A percentile compares a stretch with the other conserved stretches of the same genome.
phyloP scores from a whole-genome alignment of 30 jellyfish, hydroid and myxozoan genomes.

The Hydractinia echinata region DNA sequence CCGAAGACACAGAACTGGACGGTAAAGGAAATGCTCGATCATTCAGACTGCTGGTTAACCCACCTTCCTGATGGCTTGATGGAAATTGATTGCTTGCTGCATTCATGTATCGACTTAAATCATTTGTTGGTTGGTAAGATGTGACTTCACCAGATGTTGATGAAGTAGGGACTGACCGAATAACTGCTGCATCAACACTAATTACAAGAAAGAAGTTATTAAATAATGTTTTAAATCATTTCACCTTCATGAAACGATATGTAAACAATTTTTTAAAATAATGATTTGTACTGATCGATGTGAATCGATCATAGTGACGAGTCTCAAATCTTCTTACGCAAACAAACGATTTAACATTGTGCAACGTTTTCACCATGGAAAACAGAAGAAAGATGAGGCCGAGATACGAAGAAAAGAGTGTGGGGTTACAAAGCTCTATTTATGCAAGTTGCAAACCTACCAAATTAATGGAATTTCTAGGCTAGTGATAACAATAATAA shows the following conservation, averaged over 20 bases:
- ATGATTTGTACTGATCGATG: too few relatives aligned
- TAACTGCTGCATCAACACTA: constrained; percentile 89
- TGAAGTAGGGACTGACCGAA: constrained; percentile 65
- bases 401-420: too few relatives aligned
- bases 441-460: too few relatives aligned
- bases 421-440: too few relatives aligned
- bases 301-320: too few relatives aligned
- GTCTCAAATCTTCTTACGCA: too few relatives aligned
- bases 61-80: constrained; percentile 63
- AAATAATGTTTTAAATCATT: not conserved
- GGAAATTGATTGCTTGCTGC: constrained; percentile 63
- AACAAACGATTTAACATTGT: too few relatives aligned
- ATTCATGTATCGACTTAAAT: constrained; percentile 53
- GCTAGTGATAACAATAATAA: not conserved
- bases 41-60: constrained; percentile 52
- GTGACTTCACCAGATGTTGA: constrained; percentile 53
- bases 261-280: too few relatives aligned
- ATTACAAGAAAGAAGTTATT: not conserved
- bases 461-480: too few relatives aligned
- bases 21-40: constrained; percentile 49
- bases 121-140: constrained; percentile 48
- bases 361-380: too few relatives aligned
- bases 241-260: not conserved
- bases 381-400: too few relatives aligned
- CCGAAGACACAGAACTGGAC: not conserved